Base-by-base conservation (phyloP, 2,888 invertebrate species). In the Antheraea yamamai region DNA sequence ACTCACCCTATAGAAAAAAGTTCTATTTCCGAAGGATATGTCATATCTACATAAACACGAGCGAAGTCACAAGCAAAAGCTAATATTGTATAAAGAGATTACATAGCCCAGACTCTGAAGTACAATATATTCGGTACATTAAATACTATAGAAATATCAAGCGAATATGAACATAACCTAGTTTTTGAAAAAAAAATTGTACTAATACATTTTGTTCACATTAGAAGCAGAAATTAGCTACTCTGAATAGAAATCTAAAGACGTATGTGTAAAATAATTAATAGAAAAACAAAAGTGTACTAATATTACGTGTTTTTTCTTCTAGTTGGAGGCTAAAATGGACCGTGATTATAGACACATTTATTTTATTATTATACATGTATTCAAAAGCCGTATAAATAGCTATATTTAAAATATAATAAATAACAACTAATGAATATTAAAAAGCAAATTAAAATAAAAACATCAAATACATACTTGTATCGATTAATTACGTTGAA, bases 321-420 rank as follows among this genome's bases (percentile, higher is more conserved):
- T 89, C 87, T 89, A 90, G 87, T 87, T 83, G 81, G 78, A 80
- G 79, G 81, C 81, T 81, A 82, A 80, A 80, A 79, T 80, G 81
- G 79, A 78, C 84, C 82, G 81, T 82, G 82, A 79, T 81, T 16
- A 14, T 80, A 84, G 83, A 81, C 80, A 78, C 82, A 83, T 83
- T 87, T 85, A 81, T 88, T 88, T 89, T 90, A 88, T 90, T 87
- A 58, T 83, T 82, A 83, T 91, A 92, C 90, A 83, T 88, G 91
- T 92, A 75, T 88, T 85, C 90, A 84, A 87, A 79, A 89, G 88
- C 88, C 84, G 85, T 89, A 91, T 89, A 90, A 91, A 91, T 85
- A 89, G 90, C 89, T 88, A 91, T 92, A 92, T 92, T 91, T 91
- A 61, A 61, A 61, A 23, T 23, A 14, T 91, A 92, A 91, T 90